phyloP scores from a whole-genome alignment of 2,797 vertebrate species.

The Microctenopoma lineatum region DNA sequence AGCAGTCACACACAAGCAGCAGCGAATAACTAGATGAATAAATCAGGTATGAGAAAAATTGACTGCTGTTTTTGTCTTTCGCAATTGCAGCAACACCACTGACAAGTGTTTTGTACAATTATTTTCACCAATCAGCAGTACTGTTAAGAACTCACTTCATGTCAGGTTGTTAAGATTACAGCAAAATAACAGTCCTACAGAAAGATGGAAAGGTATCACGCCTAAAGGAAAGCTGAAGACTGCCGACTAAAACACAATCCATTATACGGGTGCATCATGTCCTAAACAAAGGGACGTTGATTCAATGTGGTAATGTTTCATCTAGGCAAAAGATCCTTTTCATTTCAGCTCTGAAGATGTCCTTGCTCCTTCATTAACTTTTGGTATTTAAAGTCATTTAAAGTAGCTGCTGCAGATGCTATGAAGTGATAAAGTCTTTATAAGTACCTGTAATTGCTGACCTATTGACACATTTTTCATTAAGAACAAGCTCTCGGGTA shows the following conservation, averaged over 20 bases:
- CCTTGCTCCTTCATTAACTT: slow-evolving; percentile 67
- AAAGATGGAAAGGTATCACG: slow-evolving; percentile 31
- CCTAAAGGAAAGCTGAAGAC: slow-evolving; percentile 16
- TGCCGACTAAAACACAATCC: slow-evolving; percentile 9
- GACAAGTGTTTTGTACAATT: slow-evolving; percentile 14
- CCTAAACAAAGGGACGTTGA: slow-evolving; percentile 35
- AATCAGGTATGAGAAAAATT: slow-evolving; percentile 11
- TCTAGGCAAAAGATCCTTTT: slow-evolving; percentile 53
- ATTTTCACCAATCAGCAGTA: slow-evolving; percentile 25
- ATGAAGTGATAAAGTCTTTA: slow-evolving; percentile 41
- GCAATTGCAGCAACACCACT: slow-evolving; percentile 13
- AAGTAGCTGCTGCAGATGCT: slow-evolving; percentile 13
- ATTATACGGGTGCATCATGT: slow-evolving; percentile 19
- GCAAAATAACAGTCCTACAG: neutral
- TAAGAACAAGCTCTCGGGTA: slow-evolving; percentile 35
- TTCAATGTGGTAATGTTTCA: slow-evolving; percentile 44
- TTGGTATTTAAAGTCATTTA: slow-evolving; percentile 21
- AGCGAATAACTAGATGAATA: slow-evolving; percentile 12
- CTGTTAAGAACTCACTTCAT: slow-evolving; percentile 2
- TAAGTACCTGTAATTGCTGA: slow-evolving; percentile 38
- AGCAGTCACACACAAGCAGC: slow-evolving; percentile 25
- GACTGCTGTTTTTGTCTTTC: slow-evolving; percentile 21
- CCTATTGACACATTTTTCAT: slow-evolving; percentile 38
- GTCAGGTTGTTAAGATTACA: slow-evolving; percentile 6
- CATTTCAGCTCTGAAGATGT: slow-evolving; percentile 44